A percentile compares a stretch with the other conserved stretches of the same genome.
These are phyloP conservation scores for Rhinoderma darwinii DNA, from an alignment of 2,113 vertebrate genomes.

Conservation along the genomic window DNA sequence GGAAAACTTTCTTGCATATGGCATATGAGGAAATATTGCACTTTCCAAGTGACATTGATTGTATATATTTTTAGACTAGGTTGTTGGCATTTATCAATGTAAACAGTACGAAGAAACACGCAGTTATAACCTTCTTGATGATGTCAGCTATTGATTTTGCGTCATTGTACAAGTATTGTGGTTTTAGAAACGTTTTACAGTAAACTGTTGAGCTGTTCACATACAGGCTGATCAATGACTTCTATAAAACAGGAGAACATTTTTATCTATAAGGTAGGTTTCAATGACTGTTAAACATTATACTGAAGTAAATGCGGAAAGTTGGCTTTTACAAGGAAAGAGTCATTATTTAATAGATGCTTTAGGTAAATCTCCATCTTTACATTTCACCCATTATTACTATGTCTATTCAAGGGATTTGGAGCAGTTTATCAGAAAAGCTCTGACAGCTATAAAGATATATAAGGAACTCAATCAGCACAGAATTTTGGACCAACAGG, in stretches of 20 bases:
- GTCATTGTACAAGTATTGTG: background rate
- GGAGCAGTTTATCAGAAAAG: too few relatives aligned
- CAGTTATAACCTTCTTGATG: background rate
- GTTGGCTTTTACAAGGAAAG: too few relatives aligned
- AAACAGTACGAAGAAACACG: background rate
- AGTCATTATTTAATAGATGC: too few relatives aligned
- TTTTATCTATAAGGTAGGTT: background rate
- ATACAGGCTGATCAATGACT: background rate
- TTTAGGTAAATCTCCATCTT: too few relatives aligned
- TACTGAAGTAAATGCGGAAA: too few relatives aligned
- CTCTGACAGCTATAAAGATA: too few relatives aligned
- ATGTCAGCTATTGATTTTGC: slow-evolving; percentile 6
- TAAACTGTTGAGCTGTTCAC: background rate
- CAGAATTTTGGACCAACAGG: too few relatives aligned
- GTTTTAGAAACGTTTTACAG: background rate
- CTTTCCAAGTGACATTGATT: background rate
- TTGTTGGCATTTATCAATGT: background rate
- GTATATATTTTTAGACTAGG: background rate
- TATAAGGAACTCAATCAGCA: too few relatives aligned
- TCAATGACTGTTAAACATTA: background rate
- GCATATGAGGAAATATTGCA: background rate
- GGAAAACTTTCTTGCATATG: background rate
- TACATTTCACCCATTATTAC: too few relatives aligned
- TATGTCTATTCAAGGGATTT: too few relatives aligned
- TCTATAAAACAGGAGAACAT: background rate